A percentile compares a stretch with the other conserved stretches of the same genome.
phyloP scores from a whole-genome alignment of 2,797 vertebrate species.

The Anguilla pacifica region DNA sequence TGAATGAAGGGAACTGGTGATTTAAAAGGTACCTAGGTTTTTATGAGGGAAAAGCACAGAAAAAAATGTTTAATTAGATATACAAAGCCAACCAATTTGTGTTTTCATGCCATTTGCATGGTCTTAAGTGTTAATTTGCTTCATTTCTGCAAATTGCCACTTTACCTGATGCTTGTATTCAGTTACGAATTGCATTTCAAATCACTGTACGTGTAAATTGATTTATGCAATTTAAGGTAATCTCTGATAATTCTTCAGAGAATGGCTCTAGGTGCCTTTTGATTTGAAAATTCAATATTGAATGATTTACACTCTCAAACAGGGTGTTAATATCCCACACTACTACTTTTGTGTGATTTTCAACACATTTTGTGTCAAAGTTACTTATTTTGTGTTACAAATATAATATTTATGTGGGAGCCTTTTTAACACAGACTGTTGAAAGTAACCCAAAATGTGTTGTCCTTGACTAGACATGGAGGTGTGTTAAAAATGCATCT shows the following conservation, averaged over 20 bases:
- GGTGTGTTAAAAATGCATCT: neutral
- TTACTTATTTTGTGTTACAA: neutral
- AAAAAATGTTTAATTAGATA: neutral
- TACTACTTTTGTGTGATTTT: too few relatives aligned
- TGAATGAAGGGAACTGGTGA: slow-evolving; percentile 23
- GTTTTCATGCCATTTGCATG: neutral
- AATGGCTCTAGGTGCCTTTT: neutral
- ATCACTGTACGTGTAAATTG: neutral
- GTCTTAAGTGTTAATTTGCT: neutral
- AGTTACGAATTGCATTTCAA: neutral
- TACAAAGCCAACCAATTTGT: neutral
- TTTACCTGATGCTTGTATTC: neutral
- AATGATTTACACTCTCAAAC: neutral
- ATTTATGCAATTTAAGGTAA: neutral
- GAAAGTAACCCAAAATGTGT: neutral
- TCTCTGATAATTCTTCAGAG: neutral
- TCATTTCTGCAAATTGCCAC: too few relatives aligned
- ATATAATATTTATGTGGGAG: neutral
- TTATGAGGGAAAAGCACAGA: neutral
- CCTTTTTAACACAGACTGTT: neutral
- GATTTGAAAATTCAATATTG: neutral
- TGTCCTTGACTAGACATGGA: neutral
- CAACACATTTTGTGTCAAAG: neutral
- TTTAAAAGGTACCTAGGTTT: neutral
- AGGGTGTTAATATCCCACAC: neutral